Evolutionary conservation across 92 coral and sea anemone genomes (phyloP), one percentile per base, ranked within the genome.

Genomic region (Phenganax subtilis): DNA sequence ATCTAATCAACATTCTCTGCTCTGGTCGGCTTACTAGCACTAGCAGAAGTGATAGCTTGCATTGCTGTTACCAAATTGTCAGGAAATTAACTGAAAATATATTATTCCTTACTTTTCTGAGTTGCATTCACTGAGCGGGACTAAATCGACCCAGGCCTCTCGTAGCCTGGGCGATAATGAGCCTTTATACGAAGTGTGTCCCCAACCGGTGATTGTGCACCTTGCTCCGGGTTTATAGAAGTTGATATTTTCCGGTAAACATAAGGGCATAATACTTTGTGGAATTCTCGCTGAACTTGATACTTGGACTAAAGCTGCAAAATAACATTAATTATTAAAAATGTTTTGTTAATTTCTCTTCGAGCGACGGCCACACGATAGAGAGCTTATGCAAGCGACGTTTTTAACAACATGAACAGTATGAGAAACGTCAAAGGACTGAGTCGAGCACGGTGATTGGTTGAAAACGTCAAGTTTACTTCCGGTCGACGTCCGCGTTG

Each of bases 131-230:
- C 71, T 77, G 78, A 89, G 86, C 11, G 96, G 88, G 10, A 92
- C 98, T 78, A 90, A 81, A 84, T 94, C 98, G 62, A 94, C 90
- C 90, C 93, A 89, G 55, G 96, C 96, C 84, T 92, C 97, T 65
- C 97, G 85, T 17, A 94, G 88, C 52, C 82, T 87, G 25, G 85
- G 88, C 27, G 98, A 90, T 5, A 76, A 67, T 16, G 88, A 87
- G 8, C 98, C 98, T 55, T 94, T 89, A 92, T 93, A 88, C 28
- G 88, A 60, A 9, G 97, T 94, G 72, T 94, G 89, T 0, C 98
- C 98, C 98, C 98, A 94, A 15, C 98, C 98, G 14, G 98, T 90
- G 66, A 94, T 86, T 8, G 87, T 82, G 52, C 98, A 94, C 63
- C 98, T 92, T 84, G 75, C 57, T 16, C 98, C 98, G 28, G 89